Conservation (phyloP, 2,113 vertebrate species). For the Ascaphus truei region DNA sequence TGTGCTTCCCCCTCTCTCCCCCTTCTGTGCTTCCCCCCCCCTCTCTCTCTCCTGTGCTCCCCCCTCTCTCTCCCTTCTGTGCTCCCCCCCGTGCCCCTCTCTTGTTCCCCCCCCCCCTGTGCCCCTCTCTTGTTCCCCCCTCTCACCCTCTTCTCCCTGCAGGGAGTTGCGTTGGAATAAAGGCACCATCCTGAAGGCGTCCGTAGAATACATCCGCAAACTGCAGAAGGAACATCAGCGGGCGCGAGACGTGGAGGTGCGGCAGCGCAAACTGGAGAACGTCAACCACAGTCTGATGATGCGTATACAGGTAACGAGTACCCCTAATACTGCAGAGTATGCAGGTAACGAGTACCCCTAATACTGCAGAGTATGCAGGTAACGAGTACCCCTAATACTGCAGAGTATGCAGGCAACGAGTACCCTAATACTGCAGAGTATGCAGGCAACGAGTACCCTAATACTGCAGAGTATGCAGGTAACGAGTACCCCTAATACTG, state of each 20-base stretch:
- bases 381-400: too few species aligned
- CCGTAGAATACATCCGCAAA: slow-evolving; percentile 87
- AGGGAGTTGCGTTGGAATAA: slow-evolving; percentile 91
- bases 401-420: too few species aligned
- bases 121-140: background rate
- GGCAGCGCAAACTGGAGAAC: slow-evolving; percentile 76
- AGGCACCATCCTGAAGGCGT: slow-evolving; percentile 87
- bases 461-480: too few species aligned
- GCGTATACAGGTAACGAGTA: slow-evolving; percentile 57
- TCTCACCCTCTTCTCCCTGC: background rate
- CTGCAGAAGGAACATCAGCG: slow-evolving; percentile 85
- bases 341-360: too few species aligned
- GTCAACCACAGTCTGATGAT: slow-evolving; percentile 75
- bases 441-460: too few species aligned
- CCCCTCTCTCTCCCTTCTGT: background rate
- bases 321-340: background rate
- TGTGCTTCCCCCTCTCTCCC: too few species aligned
- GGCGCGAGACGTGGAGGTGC: slow-evolving; percentile 73
- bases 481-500: too few species aligned
- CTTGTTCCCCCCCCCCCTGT: background rate
- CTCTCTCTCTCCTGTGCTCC: too few species aligned
- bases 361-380: too few species aligned
- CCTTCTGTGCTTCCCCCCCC: too few species aligned
- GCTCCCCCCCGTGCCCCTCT: background rate
- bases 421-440: too few species aligned